phyloP scores from a whole-genome alignment of 2,888 invertebrate genomes.

The Ctenicera cuprea region DNA sequence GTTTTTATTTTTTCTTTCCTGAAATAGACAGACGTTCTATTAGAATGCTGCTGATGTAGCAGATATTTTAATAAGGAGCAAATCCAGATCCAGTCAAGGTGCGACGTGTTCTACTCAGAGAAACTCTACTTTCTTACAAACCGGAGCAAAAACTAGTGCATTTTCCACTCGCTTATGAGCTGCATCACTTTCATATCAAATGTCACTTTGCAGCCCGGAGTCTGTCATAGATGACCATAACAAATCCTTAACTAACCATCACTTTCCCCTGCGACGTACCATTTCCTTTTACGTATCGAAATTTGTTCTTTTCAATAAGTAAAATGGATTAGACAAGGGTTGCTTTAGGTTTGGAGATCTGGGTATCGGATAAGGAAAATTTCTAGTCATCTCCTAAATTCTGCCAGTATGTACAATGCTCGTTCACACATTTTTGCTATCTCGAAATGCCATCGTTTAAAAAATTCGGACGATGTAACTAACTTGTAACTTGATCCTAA shows the following conservation, averaged over 20 bases:
- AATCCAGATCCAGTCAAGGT: conserved; percentile 43
- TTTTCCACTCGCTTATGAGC: conserved; percentile 48
- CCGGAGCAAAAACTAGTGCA: conserved; percentile 44
- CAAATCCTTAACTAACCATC: conserved; percentile 13
- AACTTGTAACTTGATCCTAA: conserved; percentile 35
- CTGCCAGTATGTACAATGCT: neutral
- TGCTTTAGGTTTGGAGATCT: neutral
- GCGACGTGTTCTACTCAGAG: conserved; percentile 42
- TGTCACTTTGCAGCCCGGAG: conserved; percentile 11
- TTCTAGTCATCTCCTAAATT: neutral
- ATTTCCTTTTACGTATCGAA: neutral
- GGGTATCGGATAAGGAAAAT: neutral
- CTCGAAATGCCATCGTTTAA: conserved; percentile 8
- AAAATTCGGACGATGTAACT: conserved; percentile 21
- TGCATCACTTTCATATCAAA: conserved; percentile 49
- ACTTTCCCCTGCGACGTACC: conserved; percentile 16
- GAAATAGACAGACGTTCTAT: conserved; percentile 23
- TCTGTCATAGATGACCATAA: conserved; percentile 14
- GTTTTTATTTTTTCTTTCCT: conserved; percentile 17
- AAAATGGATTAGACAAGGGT: no score
- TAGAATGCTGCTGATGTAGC: conserved; percentile 22
- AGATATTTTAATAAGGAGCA: conserved; percentile 36
- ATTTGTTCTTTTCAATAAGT: conserved; percentile 8
- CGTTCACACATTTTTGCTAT: conserved; percentile 21
- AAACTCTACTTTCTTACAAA: conserved; percentile 46